Percentiles rank a stretch among this genome's conserved stretches.
phyloP scores from a whole-genome alignment of 1,140 invertebrate genomes.

The Caenorhabditis latens region DNA sequence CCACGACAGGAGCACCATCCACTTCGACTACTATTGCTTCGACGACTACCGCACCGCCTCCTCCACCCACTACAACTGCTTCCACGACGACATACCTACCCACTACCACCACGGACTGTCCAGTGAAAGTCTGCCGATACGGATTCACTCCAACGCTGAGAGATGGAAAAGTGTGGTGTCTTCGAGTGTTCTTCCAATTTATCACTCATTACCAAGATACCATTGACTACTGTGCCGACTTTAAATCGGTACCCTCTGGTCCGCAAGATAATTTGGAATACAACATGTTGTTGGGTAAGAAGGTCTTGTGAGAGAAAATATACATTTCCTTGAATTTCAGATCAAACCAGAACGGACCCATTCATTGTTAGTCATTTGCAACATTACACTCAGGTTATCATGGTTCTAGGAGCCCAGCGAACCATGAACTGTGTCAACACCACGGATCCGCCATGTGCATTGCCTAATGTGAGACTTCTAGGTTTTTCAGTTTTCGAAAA shows the following conservation, averaged over 20 bases:
- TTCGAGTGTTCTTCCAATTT: conserved; percentile 6
- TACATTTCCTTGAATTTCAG: background rate
- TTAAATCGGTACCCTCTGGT: background rate
- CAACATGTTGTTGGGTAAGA: background rate
- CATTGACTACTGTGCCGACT: background rate
- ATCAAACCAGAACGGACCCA: conserved; percentile 28
- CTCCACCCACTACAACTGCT: too few species aligned
- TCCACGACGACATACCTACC: background rate
- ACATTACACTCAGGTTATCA: background rate
- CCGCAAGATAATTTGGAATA: conserved; percentile 6
- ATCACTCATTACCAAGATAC: background rate
- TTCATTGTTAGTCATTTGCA: background rate
- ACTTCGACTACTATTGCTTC: too few species aligned
- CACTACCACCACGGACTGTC: conserved; percentile 6
- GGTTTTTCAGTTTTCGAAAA: background rate
- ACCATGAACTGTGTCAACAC: background rate
- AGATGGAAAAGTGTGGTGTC: conserved; percentile 22
- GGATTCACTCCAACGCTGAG: background rate
- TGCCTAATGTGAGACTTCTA: background rate
- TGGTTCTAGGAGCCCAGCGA: conserved; percentile 18
- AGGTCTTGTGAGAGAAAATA: background rate
- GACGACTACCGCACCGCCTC: too few species aligned
- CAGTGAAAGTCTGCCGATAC: background rate
- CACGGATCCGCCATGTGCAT: background rate
- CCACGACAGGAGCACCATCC: background rate